Evolutionary conservation across 2,888 invertebrate genomes (phyloP).

Genomic region (Carterocephalus palaemon): DNA sequence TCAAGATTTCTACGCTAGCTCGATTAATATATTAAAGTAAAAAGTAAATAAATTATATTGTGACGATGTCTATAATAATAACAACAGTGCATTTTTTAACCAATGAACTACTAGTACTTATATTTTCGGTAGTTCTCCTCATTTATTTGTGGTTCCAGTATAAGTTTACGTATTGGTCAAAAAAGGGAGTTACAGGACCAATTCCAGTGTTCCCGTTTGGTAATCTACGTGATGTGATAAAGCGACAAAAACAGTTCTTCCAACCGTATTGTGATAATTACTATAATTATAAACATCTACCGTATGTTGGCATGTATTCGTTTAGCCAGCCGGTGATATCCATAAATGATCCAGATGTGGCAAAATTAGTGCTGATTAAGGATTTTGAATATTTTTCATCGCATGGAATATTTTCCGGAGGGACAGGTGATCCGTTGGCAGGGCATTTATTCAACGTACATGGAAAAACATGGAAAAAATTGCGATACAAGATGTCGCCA

Average conservation of each 20-base stretch:
- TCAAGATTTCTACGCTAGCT: no score
- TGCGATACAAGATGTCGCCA: constrained; percentile 81
- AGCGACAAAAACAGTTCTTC: constrained; percentile 78
- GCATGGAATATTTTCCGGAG: constrained; percentile 81
- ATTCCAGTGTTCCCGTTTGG: constrained; percentile 82
- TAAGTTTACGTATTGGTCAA: constrained; percentile 79
- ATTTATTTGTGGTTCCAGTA: constrained; percentile 42
- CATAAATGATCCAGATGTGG: constrained; percentile 80
- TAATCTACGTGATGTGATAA: constrained; percentile 75
- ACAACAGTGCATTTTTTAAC: constrained; percentile 27
- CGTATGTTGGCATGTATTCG: constrained; percentile 80
- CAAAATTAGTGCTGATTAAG: constrained; percentile 78
- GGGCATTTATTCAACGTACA: constrained; percentile 79
- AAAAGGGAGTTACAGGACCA: constrained; percentile 75
- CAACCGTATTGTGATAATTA: constrained; percentile 81
- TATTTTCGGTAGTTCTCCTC: constrained; percentile 39
- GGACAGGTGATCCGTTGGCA: constrained; percentile 79
- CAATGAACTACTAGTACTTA: constrained; percentile 37
- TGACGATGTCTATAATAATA: constrained; percentile 20
- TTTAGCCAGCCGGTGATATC: constrained; percentile 80
- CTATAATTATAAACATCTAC: constrained; percentile 66
- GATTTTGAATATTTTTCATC: constrained; percentile 83
- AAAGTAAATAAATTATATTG: no score
- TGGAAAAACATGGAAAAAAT: constrained; percentile 80
- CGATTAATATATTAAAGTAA: no score